phyloP scores from a whole-genome alignment of 2,888 invertebrate species.

The Apomyelois bistriatella region DNA sequence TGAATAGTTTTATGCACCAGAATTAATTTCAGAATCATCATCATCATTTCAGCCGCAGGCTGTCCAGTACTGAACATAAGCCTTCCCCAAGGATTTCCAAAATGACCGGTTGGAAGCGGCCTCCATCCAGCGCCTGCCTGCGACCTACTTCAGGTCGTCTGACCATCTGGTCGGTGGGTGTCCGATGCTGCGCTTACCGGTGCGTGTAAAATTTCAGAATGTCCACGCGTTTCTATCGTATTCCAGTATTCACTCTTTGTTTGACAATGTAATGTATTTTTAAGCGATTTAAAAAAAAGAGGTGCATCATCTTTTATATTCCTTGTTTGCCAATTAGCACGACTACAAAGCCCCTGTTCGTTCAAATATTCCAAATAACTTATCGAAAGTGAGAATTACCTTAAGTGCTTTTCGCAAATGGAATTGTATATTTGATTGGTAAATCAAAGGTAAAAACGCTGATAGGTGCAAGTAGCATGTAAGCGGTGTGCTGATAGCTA shows the following conservation, averaged over 20 bases:
- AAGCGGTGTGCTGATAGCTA: too few species aligned
- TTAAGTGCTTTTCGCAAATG: constrained; percentile 45
- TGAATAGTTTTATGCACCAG: too few species aligned
- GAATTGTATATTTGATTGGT: constrained; percentile 41
- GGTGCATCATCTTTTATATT: constrained; percentile 32
- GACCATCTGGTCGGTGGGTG: too few species aligned
- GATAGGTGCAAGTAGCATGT: constrained; percentile 11
- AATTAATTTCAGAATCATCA: too few species aligned
- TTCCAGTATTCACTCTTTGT: constrained; percentile 38
- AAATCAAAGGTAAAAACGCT: constrained; percentile 30
- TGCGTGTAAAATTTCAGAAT: constrained; percentile 23
- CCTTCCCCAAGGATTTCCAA: too few species aligned
- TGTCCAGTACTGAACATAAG: too few species aligned
- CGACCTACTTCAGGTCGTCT: too few species aligned
- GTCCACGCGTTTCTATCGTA: constrained; percentile 35
- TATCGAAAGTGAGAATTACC: constrained; percentile 36
- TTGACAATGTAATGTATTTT: constrained; percentile 61
- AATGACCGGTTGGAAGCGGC: too few species aligned
- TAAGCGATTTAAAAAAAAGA: constrained; percentile 52
- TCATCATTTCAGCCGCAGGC: too few species aligned
- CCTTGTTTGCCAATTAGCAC: constrained; percentile 53
- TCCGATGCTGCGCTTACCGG: too few species aligned
- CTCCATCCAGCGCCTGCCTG: too few species aligned
- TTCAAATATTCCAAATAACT: constrained; percentile 36
- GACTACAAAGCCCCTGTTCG: constrained; percentile 25